These are phyloP conservation scores for Amphiprion clarkii DNA, from an alignment of 2,797 vertebrate species.

Conservation along the genomic window DNA sequence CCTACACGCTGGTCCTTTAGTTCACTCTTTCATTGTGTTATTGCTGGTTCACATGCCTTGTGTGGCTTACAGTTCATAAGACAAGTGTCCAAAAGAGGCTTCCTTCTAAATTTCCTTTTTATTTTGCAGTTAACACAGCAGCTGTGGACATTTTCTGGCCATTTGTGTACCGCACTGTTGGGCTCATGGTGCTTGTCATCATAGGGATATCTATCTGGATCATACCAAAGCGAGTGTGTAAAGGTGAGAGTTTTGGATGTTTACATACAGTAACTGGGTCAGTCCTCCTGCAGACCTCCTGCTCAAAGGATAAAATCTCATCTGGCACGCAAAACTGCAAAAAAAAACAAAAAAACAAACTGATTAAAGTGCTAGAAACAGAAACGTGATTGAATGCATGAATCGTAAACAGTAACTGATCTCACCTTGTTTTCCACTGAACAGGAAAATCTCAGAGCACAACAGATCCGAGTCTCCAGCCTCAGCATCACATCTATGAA, in stretches of 20 bases:
- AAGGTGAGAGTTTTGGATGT: conserved; percentile 40
- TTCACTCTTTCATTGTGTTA: background rate
- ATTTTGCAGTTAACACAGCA: background rate
- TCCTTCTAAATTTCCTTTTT: background rate
- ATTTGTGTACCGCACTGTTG: background rate
- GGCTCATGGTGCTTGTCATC: background rate
- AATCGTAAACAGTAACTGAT: background rate
- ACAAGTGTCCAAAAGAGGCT: background rate
- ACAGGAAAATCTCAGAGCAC: conserved; percentile 19
- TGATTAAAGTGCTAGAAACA: background rate
- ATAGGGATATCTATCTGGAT: background rate
- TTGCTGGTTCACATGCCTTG: rapidly evolving
- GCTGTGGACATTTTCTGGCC: background rate
- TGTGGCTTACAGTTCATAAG: background rate
- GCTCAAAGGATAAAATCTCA: background rate
- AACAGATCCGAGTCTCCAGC: background rate
- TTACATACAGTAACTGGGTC: background rate
- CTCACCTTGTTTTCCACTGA: background rate
- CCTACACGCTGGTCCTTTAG: too few species aligned
- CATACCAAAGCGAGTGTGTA: rapidly evolving
- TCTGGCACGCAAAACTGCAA: background rate
- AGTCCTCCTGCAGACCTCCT: background rate
- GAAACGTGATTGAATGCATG: background rate
- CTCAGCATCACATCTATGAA: conserved; percentile 7
- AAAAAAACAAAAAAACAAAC: too few species aligned